Base-by-base conservation (phyloP, 2,888 invertebrate genomes). In the Apomyelois bistriatella region DNA sequence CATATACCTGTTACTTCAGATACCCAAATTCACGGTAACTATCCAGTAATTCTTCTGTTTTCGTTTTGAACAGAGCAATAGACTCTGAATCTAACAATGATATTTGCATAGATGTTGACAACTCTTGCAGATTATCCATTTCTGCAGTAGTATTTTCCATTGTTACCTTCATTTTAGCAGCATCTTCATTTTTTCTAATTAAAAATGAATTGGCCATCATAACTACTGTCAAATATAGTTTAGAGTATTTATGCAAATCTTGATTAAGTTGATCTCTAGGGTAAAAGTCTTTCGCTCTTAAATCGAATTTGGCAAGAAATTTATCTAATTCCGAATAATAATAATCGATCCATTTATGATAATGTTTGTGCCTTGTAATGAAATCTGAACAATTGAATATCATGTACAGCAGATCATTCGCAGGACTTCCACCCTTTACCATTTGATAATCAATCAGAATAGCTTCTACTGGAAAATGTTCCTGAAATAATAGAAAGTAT, bases 401-500 rank as follows among this genome's bases (percentile, higher is more conserved):
- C 56, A 74, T 54, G 57, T 68, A 73, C 5, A 69, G 58, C 0
- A 79, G 16, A 15, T 79, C 79, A 4, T 50, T 48, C 0, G 54
- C 70, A 3, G 79, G 78, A 8, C 57, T 73, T 6, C 54, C 59
- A 48, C 62, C 65, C 43, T 49, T 68, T 0, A 66, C 58, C n/a
- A 67, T 1, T 53, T 79, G 78, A 53, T 74, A 79, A 56, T 79
- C 79, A 2, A 79, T 68, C 56, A 78, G 57, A 0, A 77, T 57
- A 8, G 66, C 66, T 2, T 72, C 59, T 2, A 61, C 53, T 0
- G 65, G 48, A 1, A 52, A 48, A 1, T 62, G 65, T 1, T 63
- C 65, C 77, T 79, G 68, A 17, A 74, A 74, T 22, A 28, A 41
- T 17, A 3, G 7, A 10, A 15, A 3, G 13, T 16, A 38, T 6